These are phyloP conservation scores for Xenentodon cancila DNA, from an alignment of 2,797 vertebrate species.

Conservation along the genomic window DNA sequence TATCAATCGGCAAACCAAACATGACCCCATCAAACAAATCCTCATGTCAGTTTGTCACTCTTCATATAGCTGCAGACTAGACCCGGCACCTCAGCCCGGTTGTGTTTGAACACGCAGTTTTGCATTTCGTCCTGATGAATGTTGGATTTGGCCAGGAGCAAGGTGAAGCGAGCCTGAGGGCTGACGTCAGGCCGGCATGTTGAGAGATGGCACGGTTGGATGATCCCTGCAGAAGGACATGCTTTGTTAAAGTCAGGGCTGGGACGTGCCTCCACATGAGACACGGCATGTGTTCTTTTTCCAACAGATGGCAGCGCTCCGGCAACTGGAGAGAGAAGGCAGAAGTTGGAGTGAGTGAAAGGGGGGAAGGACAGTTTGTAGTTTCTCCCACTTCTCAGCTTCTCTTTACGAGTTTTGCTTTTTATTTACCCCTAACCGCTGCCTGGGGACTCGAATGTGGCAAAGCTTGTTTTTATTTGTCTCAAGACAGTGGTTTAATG, in stretches of 20 bases:
- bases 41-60: slow-evolving; percentile 11
- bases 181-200: slow-evolving; percentile 68
- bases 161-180: slow-evolving; percentile 35
- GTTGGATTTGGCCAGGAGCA: slow-evolving; percentile 27
- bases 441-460: slow-evolving; percentile 61
- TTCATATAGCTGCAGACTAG: slow-evolving; percentile 16
- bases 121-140: slow-evolving; percentile 3
- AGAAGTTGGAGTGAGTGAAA: slow-evolving; percentile 25
- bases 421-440: slow-evolving; percentile 65
- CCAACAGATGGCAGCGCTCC: slow-evolving; percentile 74
- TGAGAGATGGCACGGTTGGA: slow-evolving; percentile 40
- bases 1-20: slow-evolving; percentile 41
- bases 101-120: slow-evolving; percentile 21
- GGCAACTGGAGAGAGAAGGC: slow-evolving; percentile 53
- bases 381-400: slow-evolving; percentile 40
- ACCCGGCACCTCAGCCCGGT: slow-evolving; percentile 20
- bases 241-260: slow-evolving; percentile 64
- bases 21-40: slow-evolving; percentile 27
- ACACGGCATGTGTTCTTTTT: slow-evolving; percentile 64
- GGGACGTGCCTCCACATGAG: slow-evolving; percentile 74
- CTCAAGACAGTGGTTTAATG: slow-evolving; percentile 57
- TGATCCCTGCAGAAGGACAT: slow-evolving; percentile 58
- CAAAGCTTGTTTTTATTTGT: slow-evolving; percentile 66
- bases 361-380: slow-evolving; percentile 27
- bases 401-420: slow-evolving; percentile 57